Evolutionary conservation across 2,797 vertebrate species (phyloP), one percentile per base, ranked within the genome.

Genomic region (Phoxinus dragarum): DNA sequence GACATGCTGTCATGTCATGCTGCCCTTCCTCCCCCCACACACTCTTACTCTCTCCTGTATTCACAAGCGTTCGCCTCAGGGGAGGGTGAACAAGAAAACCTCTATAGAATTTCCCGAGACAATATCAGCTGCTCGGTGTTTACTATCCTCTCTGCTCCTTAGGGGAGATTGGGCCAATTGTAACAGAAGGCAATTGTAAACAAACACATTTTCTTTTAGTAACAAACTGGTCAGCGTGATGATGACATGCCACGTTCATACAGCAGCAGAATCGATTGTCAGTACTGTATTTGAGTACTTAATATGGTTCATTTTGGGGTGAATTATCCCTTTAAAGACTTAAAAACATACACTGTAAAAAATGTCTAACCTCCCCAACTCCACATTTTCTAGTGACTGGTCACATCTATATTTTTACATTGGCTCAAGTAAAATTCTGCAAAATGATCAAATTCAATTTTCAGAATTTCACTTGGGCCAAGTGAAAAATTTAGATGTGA

Each of bases 1-100:
- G 94, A 95, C 89, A 69, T 91, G 88, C 89, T 89, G 90, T 91
- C 78, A 89, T 91, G 93, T 91, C 92, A 90, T 71, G 73, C 88
- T 91, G 94, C 92, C 92, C 90, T 93, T 92, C 93, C 92, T 93
- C 88, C 88, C 84, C 54, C 88, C 91, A 92, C 90, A 92, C 89
- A 86, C 40, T 92, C 90, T 92, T 89, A 90, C 89, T 93, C 92
- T 90, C 90, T 92, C 88, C 31, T 86, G 85, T 86, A 59, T 75
- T 78, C 44, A 54, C 38, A 59, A 59, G 21, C 6, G 6, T 49
- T 40, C 9, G 34, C 49, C 61, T 56, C 49, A 17, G 31, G 66
- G 52, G 73, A 79, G 67, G 31, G 47, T 66, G 34, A 72, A 81
- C 21, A 83, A 79, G 38, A 42, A 34, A 78, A 69, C 23, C 66